These are phyloP conservation scores for Andrena flavipes DNA, from an alignment of 2,888 invertebrate genomes.

Conservation along the genomic window DNA sequence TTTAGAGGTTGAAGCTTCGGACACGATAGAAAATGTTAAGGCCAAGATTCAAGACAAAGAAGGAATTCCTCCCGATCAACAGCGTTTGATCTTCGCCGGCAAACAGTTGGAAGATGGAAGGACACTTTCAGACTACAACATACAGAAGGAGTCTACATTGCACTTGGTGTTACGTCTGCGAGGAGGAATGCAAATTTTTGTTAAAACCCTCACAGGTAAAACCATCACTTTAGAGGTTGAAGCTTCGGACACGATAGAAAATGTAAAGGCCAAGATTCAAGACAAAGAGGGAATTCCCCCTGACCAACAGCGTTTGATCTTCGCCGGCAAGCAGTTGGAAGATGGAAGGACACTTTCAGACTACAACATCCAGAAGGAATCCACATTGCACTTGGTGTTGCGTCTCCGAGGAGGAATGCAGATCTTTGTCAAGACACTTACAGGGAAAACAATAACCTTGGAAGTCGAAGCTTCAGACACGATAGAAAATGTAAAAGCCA, in stretches of 20 bases:
- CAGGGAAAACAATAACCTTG: constrained; percentile 39
- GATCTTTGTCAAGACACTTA: constrained; percentile 28
- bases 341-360: constrained; percentile 31
- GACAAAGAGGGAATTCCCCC: constrained; percentile 79
- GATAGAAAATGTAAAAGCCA: constrained; percentile 36
- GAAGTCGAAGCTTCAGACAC: constrained; percentile 41
- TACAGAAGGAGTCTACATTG: constrained; percentile 85
- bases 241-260: constrained; percentile 87
- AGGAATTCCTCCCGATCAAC: constrained; percentile 51
- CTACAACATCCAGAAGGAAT: constrained; percentile 43
- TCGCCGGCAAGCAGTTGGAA: constrained; percentile 46
- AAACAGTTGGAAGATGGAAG: constrained; percentile 81
- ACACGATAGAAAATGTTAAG: constrained; percentile 23
- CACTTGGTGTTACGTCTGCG: constrained; percentile 87
- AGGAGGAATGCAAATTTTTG: constrained; percentile 89
- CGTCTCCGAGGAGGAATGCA: constrained; percentile 39
- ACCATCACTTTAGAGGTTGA: constrained; percentile 87
- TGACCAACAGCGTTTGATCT: constrained; percentile 53
- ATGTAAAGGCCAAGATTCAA: constrained; percentile 87
- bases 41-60: constrained; percentile 41
- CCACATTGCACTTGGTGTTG: background rate
- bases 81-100: constrained; percentile 60
- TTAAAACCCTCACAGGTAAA: constrained; percentile 87
- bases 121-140: constrained; percentile 76
- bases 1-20: constrained; percentile 12